Percentiles rank a stretch among this genome's conserved stretches.
Conservation (phyloP, 2,888 invertebrate species). For the Chymomyza procnemis region DNA sequence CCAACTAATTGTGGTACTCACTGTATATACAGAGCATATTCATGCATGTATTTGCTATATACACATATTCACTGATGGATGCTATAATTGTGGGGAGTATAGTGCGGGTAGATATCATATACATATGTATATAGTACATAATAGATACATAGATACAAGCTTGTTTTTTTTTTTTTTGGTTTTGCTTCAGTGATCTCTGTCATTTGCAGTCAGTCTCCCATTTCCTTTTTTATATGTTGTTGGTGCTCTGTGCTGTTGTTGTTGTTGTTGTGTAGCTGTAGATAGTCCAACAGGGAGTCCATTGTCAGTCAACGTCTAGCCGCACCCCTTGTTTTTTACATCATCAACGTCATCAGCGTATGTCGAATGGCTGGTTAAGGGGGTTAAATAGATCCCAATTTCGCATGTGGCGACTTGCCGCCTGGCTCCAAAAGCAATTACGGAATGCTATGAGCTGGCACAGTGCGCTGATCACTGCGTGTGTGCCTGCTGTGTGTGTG, state of each 20-base stretch:
- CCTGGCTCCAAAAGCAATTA: background rate
- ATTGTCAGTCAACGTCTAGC: conserved; percentile 18
- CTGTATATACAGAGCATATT: no score
- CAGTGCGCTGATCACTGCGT: background rate
- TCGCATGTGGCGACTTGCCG: conserved; percentile 29
- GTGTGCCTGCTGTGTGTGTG: background rate
- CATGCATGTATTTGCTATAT: conserved; percentile 10
- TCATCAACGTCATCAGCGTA: background rate
- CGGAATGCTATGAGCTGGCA: background rate
- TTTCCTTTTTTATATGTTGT: conserved; percentile 49
- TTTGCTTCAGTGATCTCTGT: conserved; percentile 74
- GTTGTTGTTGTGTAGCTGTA: conserved; percentile 13
- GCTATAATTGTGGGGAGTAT: conserved; percentile 29
- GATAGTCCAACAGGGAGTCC: conserved; percentile 1
- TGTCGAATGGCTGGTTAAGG: background rate
- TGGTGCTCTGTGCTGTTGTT: conserved; percentile 15
- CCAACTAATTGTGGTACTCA: no score
- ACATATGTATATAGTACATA: background rate
- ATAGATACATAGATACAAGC: conserved; percentile 55
- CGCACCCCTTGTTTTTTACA: conserved; percentile 54
- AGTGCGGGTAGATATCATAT: conserved; percentile 26
- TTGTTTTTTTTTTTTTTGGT: conserved; percentile 60
- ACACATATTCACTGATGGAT: conserved; percentile 5
- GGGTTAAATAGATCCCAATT: conserved; percentile 42
- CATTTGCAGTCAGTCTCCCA: conserved; percentile 65